These are phyloP conservation scores for Eutolmus rufibarbis DNA, from an alignment of 2,888 invertebrate species.

Conservation along the genomic window DNA sequence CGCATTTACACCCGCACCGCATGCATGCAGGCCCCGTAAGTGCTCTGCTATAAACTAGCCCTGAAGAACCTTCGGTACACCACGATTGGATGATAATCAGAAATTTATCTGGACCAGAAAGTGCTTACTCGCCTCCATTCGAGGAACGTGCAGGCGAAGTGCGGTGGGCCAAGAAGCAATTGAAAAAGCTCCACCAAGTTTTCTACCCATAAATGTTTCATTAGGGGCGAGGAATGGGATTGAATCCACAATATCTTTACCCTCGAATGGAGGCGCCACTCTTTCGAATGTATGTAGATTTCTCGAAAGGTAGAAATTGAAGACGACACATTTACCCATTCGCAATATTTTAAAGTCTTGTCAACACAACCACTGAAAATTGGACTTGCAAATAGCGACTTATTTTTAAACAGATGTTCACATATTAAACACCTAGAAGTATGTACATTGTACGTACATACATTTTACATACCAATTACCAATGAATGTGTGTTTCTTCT, in stretches of 20 bases:
- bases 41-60: neutral
- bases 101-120: constrained; percentile 13
- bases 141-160: neutral
- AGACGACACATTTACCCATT: neutral
- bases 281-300: neutral
- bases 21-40: neutral
- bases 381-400: neutral
- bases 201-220: neutral
- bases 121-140: constrained; percentile 1
- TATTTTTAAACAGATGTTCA: too few species aligned
- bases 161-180: neutral
- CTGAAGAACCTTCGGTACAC: neutral
- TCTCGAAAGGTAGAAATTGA: neutral
- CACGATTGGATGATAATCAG: constrained; percentile 4
- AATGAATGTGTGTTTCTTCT: too few species aligned
- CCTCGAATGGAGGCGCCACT: neutral
- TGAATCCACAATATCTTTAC: neutral
- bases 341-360: neutral
- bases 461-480: too few species aligned
- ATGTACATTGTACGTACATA: too few species aligned
- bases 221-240: neutral
- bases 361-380: neutral
- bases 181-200: neutral
- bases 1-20: constrained; percentile 4
- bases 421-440: too few species aligned